Evolutionary conservation across 2,888 invertebrate genomes (phyloP), one percentile per base, ranked within the genome.

Genomic region (Sussaba pulchella): DNA sequence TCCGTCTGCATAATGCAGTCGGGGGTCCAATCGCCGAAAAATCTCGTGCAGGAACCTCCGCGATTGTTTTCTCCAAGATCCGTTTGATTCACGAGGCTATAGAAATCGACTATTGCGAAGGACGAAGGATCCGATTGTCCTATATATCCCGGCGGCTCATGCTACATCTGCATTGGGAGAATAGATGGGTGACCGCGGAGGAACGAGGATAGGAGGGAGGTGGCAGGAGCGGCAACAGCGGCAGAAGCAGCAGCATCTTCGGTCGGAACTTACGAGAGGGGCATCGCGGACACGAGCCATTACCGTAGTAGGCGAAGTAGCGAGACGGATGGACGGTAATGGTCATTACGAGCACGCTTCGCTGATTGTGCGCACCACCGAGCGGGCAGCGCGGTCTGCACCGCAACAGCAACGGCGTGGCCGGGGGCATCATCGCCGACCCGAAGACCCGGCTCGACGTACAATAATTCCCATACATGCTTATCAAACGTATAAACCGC

Each of bases 341-440:
- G 91, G 91, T 92, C 91, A 92, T 91, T 91, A 91, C 88, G 89
- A 89, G 90, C 90, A 91, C 91, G 91, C 91, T 91, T 86, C 89
- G 91, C 86, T 91, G 91, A 91, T 91, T 91, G 90, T 88, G 89
- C 90, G 89, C 90, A 89, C 87, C 89, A 88, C 72, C 89, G 74
- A 74, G 43, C 66, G 52, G 12, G 36, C 36, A 36, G 61, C 54
- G 45, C 64, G 52, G 61, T n/a, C 64, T 76, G 72, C 76, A 73
- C 76, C 80, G 72, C 76, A 76, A 77, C 69, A 45, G 64, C 69
- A 39, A 59, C 73, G 73, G 64, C 70, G 88, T 88, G 87, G 85
- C 87, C 80, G 88, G 88, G 91, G 91, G 91, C 91, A 91, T 91
- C 91, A 91, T 91, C 91, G 91, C 83, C 91, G 91, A 91, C 91